Evolutionary conservation across 2,888 invertebrate genomes (phyloP).

Genomic region (Tenthredo livida): DNA sequence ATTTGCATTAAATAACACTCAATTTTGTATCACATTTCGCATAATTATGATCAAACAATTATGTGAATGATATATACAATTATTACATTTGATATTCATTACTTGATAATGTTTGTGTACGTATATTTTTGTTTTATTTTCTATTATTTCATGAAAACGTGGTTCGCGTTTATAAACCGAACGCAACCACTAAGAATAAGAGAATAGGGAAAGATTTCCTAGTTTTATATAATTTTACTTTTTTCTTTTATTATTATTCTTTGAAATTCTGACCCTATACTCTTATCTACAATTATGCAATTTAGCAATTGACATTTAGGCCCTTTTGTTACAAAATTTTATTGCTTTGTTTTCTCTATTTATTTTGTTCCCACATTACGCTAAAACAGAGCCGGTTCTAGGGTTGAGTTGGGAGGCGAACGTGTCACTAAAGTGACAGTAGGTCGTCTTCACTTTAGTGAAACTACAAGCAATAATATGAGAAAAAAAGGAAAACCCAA

Average conservation of each 20-base stretch:
- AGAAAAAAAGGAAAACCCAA: constrained; percentile 99
- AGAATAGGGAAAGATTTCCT: background rate
- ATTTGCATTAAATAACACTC: background rate
- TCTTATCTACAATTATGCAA: constrained; percentile 27
- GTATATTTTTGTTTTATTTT: constrained; percentile 42
- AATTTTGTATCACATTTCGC: constrained; percentile 27
- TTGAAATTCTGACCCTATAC: background rate
- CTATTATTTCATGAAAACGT: constrained; percentile 25
- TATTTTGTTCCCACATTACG: constrained; percentile 66
- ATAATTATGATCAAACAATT: background rate
- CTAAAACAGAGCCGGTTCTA: constrained; percentile 77
- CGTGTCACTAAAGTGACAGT: constrained; percentile 97
- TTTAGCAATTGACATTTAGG: constrained; percentile 56
- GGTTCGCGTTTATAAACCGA: constrained; percentile 13
- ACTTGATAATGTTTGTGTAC: constrained; percentile 20
- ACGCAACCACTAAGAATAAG: background rate
- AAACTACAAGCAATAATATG: constrained; percentile 99
- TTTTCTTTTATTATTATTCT: background rate
- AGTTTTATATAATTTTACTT: background rate
- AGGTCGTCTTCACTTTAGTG: constrained; percentile 97
- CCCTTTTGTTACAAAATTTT: constrained; percentile 61
- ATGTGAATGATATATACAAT: constrained; percentile 25
- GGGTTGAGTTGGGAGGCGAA: constrained; percentile 91
- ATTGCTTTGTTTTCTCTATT: constrained; percentile 54
- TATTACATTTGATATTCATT: constrained; percentile 21